These are phyloP conservation scores for Terebella lapidaria DNA, from an alignment of 2,888 invertebrate species.

Conservation along the genomic window DNA sequence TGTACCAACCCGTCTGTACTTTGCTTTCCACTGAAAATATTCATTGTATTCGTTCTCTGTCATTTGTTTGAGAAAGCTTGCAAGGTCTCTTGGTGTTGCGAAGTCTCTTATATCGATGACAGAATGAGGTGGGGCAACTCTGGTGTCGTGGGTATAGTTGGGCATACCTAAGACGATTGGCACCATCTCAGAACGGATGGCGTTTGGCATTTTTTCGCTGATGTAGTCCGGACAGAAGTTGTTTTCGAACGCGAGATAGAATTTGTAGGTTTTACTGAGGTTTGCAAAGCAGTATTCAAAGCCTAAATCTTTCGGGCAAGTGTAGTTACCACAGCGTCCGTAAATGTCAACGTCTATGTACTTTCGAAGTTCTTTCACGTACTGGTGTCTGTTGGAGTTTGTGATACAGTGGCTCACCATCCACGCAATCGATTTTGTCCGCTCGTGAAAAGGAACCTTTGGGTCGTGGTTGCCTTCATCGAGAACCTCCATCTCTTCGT, in stretches of 20 bases:
- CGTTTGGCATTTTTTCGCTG: conserved; percentile 5
- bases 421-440: conserved; percentile 25
- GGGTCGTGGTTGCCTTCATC: too few species aligned
- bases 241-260: conserved; percentile 13
- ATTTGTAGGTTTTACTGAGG: conserved; percentile 3
- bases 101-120: conserved; percentile 9
- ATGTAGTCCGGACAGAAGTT: conserved; percentile 6
- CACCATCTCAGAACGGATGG: conserved; percentile 1
- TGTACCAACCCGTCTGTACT: too few species aligned
- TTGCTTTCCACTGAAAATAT: conserved; percentile 12
- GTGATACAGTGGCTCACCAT: conserved; percentile 30
- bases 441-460: not conserved
- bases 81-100: conserved; percentile 1
- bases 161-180: conserved; percentile 8
- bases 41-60: conserved; percentile 4
- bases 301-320: not conserved
- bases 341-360: conserved; percentile 26
- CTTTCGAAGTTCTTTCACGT: conserved; percentile 24
- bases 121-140: conserved; percentile 4
- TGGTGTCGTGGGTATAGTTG: conserved; percentile 2
- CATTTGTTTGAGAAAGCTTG: conserved; percentile 4
- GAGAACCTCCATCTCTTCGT: too few species aligned
- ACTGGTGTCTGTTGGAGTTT: conserved; percentile 20
- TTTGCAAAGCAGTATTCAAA: not conserved
- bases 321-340: conserved; percentile 21